phyloP scores from a whole-genome alignment of 2,797 vertebrate genomes.

The Cynopterus sphinx region DNA sequence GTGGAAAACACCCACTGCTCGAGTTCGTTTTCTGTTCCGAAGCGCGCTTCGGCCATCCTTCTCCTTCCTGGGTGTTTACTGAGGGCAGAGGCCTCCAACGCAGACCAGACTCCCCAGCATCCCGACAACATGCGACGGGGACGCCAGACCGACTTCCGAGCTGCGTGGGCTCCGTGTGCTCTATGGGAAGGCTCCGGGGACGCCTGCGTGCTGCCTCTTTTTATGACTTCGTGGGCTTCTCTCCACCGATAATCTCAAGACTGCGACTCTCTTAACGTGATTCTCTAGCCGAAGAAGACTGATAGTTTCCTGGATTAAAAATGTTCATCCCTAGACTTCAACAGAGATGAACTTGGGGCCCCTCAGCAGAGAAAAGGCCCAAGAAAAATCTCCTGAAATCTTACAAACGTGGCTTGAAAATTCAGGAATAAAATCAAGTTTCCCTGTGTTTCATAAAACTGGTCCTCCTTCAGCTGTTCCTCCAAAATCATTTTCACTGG shows the following conservation, averaged over 20 bases:
- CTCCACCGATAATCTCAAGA: neutral
- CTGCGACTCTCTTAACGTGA: neutral
- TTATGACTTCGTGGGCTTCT: neutral
- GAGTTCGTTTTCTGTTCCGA: conserved; percentile 69
- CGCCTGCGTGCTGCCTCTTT: neutral
- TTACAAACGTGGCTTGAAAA: conserved; percentile 69
- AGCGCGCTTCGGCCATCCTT: conserved; percentile 46
- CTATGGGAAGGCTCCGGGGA: neutral
- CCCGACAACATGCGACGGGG: conserved; percentile 55
- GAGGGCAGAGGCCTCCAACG: conserved; percentile 52
- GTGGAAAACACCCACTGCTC: conserved; percentile 61
- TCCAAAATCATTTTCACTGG: conserved; percentile 46
- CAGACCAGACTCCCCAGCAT: conserved; percentile 49
- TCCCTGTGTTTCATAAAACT: conserved; percentile 53
- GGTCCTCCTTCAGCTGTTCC: conserved; percentile 40
- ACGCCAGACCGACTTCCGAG: neutral
- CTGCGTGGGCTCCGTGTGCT: neutral
- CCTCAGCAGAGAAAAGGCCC: neutral
- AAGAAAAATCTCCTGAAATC: conserved; percentile 66
- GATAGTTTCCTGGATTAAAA: neutral
- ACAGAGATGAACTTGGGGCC: neutral
- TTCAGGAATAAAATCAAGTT: conserved; percentile 53
- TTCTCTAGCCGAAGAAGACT: neutral
- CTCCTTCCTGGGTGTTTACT: conserved; percentile 50
- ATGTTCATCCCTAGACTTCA: conserved; percentile 38